Conservation (phyloP, 2,888 invertebrate genomes). For the Aspidiotus destructor region DNA sequence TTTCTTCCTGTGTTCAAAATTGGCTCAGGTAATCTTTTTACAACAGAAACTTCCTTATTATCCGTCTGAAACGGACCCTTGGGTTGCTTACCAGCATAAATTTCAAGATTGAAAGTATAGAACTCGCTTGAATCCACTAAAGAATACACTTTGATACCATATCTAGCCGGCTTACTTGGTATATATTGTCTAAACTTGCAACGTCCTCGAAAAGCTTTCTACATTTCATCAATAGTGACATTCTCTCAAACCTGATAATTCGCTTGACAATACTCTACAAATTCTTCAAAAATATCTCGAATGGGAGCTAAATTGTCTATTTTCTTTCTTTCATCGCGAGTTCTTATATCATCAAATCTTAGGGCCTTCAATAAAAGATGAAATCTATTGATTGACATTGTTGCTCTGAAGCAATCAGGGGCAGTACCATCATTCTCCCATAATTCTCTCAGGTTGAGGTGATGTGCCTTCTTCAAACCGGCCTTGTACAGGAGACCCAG, state of each 20-base stretch:
- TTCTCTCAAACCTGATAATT: slow-evolving; percentile 35
- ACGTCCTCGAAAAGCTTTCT: slow-evolving; percentile 38
- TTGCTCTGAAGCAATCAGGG: not conserved
- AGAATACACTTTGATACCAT: slow-evolving; percentile 39
- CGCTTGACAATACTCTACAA: slow-evolving; percentile 39
- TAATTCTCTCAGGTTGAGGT: slow-evolving; percentile 34
- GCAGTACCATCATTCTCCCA: not conserved
- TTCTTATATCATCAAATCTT: not conserved
- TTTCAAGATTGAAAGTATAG: slow-evolving; percentile 35
- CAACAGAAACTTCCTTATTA: slow-evolving; percentile 32
- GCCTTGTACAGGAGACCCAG: slow-evolving; percentile 36
- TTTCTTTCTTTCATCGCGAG: not conserved
- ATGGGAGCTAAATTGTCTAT: not conserved
- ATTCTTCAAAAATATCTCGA: slow-evolving; percentile 24
- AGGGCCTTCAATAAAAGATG: not conserved
- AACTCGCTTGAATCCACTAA: slow-evolving; percentile 34
- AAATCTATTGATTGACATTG: not conserved
- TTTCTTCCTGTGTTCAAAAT: slow-evolving; percentile 29
- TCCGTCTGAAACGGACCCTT: slow-evolving; percentile 33
- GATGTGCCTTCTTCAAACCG: slow-evolving; percentile 34
- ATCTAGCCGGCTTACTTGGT: slow-evolving; percentile 39
- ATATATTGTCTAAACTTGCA: slow-evolving; percentile 38
- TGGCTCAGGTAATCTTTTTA: slow-evolving; percentile 33
- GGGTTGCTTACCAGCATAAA: slow-evolving; percentile 34
- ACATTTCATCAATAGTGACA: slow-evolving; percentile 38